Base-by-base conservation (phyloP, 2,113 vertebrate genomes). In the Ovibos moschatus region DNA sequence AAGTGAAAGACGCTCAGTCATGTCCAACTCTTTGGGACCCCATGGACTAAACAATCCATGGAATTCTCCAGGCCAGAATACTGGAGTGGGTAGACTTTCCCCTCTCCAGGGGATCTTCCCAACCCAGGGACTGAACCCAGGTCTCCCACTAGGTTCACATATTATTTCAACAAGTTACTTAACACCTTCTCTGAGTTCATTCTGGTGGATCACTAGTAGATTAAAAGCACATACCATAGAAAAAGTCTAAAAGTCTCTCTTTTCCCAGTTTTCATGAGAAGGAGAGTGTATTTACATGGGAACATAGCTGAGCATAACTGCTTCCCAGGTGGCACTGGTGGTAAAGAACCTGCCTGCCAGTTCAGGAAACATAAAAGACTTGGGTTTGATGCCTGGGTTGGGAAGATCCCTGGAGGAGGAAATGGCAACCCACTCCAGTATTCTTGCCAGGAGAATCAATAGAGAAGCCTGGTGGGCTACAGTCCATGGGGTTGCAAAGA, bases 131-230 rank as follows among this genome's bases (percentile, higher is more conserved):
- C 5, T 40, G n/a, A 71, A 71, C 19, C n/a, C 64, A 71, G 64
- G 64, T 71, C 9, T 71, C 67, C 67, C 67, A 40, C n/a, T 23
- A 94, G 82, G 16, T 27, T 95, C 33, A 40, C 33, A 57, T 50
- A 92, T 64, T 94, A 89, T 30, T 95, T 94, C 58, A 95, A 89
- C 6, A 94, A 91, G 28, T 36, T 21, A 89, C 40, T 92, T 94
- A 92, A 67, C 2, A 78, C 25, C 21, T 94, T 89, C 21, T 89
- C 6, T 95, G 21, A 79, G 4, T 92, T 94, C 67, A 79, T 87
- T 62, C 43, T 79, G 16, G 36, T 95, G 43, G 14, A 79, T 87
- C 81, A 93, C 6, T 55, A 36, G 89, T 40, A 50, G 27, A 97
- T 64, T 17, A 85, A 36, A 94, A 83, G 71, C 82, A 57, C 33